Evolutionary conservation across 2,888 invertebrate species (phyloP), one percentile per base, ranked within the genome.

Genomic region (Nudaria mundana): DNA sequence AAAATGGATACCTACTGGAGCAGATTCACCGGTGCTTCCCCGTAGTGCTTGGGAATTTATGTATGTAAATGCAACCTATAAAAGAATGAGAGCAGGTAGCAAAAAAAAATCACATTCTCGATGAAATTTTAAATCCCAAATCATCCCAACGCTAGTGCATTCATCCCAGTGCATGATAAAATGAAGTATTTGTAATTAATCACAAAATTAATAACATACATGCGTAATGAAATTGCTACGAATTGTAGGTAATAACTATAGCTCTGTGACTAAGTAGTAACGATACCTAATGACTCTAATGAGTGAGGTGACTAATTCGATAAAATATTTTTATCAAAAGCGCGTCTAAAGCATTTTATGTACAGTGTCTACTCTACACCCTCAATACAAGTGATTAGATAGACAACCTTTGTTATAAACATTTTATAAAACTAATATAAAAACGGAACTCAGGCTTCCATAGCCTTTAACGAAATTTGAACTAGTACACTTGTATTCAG

Each of bases 1-100:
- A 67, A 66, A 71, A 61, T 59, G 63, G 90, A 91, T 93, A 93
- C 93, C 91, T 93, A 94, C 93, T 86, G 93, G 93, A 62, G 91
- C 91, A 68, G 84, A 88, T 78, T 93, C 94, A 89, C 89, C 84
- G 87, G 89, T 58, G 66, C 74, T 76, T 72, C 74, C 78, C 51
- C 82, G 81, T 37, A 71, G 76, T 77, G 74, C 72, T 77, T 81
- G 71, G 66, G 76, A 77, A 82, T 76, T 78, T 79, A 85, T 85
- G 89, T 89, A 86, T 80, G 91, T 85, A 87, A 86, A 89, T 85
- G 90, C 88, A 84, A 90, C 91, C 92, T 91, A 91, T 85, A 91
- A 92, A 89, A 90, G 89, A 89, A 89, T 70, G 84, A 90, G 90
- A 82, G 85, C 81, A 71, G 71, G 81, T 84, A 81, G 85, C 87